Base-by-base conservation (phyloP, 2,888 invertebrate species). In the Dusona sp. region DNA sequence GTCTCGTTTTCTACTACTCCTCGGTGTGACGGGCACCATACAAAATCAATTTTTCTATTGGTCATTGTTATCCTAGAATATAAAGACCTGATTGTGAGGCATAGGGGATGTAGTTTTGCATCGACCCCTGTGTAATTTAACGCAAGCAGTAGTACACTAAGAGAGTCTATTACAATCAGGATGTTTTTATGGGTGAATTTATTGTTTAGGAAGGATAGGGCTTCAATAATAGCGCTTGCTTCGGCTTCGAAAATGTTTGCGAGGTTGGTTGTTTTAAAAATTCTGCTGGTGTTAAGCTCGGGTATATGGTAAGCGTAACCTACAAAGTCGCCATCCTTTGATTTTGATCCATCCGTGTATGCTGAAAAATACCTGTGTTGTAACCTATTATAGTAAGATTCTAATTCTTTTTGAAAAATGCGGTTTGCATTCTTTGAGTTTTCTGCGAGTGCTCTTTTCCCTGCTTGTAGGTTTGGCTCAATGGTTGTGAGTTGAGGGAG, bases 1-100 rank as follows among this genome's bases (percentile, higher is more conserved):
- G 3, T 29, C 29, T 29, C 61, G 29, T 61, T 61, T 3, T 29
- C 61, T 11, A 4, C 6, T 11, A 61, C 16, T 4, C 61, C 61
- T 25, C 13, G 13, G 61, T 61, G 61, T 9, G 61, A 61, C 6
- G 61, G 61, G 61, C 61, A 61, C 61, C 61, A 61, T 61, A 29
- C 4, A 9, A 61, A 61, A 22, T 61, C 61, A 4, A 61, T 29
- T 29, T 61, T 61, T 3, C 61, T 61, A 16, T 61, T 25, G 2
- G 11, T 29, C 4, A 11, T 0, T 61, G 22, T 29, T 3, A 61
- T 13, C 0, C 61, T 29, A 13, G 9, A 29, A 29, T 29, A 29
- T 13, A 61, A n/a, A 0, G 61, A 29, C 22, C 29, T 61, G 9
- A 61, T 61, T 61, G 25, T 29, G 9, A 61, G 16, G 11, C 9